Percentiles rank a stretch among this genome's conserved stretches.
Evolutionary conservation across 2,888 invertebrate genomes (phyloP).

Genomic region (Aspidiotus rigidus): DNA sequence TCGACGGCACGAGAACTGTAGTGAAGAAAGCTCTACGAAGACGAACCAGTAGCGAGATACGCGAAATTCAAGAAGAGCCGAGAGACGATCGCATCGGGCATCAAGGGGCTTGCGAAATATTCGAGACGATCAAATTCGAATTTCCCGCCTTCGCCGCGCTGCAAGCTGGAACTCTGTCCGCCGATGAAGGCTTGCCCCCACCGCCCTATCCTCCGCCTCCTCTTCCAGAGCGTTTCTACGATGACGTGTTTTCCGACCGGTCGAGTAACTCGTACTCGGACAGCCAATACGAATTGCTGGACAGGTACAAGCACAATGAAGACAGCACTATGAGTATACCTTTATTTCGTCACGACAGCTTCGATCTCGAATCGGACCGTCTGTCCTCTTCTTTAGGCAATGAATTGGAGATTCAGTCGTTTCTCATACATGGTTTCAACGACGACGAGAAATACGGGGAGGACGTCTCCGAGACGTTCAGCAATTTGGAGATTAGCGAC

Average conservation of each 20-base stretch:
- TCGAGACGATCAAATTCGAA: constrained; percentile 24
- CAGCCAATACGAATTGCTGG: constrained; percentile 13
- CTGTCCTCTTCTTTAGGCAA: constrained; percentile 13
- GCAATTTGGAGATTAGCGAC: neutral
- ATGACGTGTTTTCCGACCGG: constrained; percentile 20
- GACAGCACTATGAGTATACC: neutral
- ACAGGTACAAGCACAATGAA: constrained; percentile 9
- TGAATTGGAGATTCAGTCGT: constrained; percentile 20
- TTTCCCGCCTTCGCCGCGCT: constrained; percentile 12
- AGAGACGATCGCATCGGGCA: neutral
- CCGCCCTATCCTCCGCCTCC: constrained; percentile 19
- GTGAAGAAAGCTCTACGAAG: constrained; percentile 18
- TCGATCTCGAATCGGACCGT: neutral
- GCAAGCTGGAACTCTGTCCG: neutral
- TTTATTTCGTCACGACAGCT: neutral
- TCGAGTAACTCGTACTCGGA: constrained; percentile 26
- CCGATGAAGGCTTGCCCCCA: constrained; percentile 19
- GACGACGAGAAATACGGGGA: constrained; percentile 3
- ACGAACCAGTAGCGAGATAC: constrained; percentile 25
- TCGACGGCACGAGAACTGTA: constrained; percentile 14
- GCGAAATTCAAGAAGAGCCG: constrained; percentile 17
- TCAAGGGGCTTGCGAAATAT: constrained; percentile 16
- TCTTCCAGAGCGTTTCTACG: neutral
- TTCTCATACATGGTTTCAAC: no score
- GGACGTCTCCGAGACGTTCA: neutral